Evolutionary conservation across 2,888 invertebrate genomes (phyloP).

Genomic region (Rugalucina vietnamica): DNA sequence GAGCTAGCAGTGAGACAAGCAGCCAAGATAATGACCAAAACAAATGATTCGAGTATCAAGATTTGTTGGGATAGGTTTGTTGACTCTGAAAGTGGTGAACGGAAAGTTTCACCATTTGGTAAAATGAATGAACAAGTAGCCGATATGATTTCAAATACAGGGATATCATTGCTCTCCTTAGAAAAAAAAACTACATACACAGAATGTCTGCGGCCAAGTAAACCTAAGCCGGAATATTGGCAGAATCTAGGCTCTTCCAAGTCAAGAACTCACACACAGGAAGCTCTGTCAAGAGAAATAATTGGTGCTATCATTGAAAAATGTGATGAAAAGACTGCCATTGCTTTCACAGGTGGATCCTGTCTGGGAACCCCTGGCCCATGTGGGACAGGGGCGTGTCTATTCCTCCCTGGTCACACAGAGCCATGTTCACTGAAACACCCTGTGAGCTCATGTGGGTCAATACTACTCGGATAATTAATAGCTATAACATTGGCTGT

Average conservation of each 20-base stretch:
- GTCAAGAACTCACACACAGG: too few relatives aligned
- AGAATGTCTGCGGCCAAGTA: constrained; percentile 5
- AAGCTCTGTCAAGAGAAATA: too few relatives aligned
- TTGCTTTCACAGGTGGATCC: background rate
- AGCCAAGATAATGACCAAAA: constrained; percentile 9
- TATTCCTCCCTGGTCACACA: background rate
- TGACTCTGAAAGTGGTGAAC: background rate
- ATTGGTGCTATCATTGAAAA: too few relatives aligned
- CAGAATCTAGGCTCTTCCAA: constrained; percentile 1
- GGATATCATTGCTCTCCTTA: background rate
- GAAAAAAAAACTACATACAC: too few relatives aligned
- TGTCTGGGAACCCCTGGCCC: too few relatives aligned
- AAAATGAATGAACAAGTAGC: background rate
- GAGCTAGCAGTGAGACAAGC: constrained; percentile 21
- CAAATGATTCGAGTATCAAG: background rate
- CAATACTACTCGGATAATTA: background rate
- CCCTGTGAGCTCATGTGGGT: background rate
- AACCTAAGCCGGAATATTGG: constrained; percentile 9
- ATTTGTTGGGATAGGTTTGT: background rate
- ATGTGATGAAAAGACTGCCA: background rate
- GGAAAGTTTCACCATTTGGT: background rate
- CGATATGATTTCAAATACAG: background rate
- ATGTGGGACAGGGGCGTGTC: too few relatives aligned
- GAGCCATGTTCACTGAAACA: background rate
- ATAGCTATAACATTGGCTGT: background rate